A percentile compares a stretch with the other conserved stretches of the same genome.
Conservation (phyloP, 92 coral and sea anemone genomes). For the Palythoa grandiflora region DNA sequence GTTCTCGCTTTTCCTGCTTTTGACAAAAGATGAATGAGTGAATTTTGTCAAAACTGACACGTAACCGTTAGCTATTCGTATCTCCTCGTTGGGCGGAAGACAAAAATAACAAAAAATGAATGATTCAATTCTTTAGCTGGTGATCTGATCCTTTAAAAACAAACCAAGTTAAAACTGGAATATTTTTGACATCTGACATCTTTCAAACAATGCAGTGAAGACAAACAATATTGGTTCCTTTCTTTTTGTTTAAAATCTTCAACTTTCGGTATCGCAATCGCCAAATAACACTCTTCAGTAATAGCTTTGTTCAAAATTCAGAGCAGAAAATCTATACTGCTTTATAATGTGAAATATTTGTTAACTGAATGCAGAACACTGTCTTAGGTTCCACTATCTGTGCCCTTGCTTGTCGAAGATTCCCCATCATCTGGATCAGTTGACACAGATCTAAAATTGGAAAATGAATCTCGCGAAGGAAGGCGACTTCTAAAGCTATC, state of each 20-base stretch:
- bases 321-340: background rate
- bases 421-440: background rate
- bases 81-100: background rate
- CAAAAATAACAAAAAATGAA: background rate
- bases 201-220: background rate
- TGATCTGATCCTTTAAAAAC: constrained; percentile 48
- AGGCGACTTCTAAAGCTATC: constrained; percentile 28
- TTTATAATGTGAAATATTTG: background rate
- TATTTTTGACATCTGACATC: background rate
- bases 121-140: constrained; percentile 24
- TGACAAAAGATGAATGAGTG: background rate
- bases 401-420: constrained; percentile 2
- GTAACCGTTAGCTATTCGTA: background rate
- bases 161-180: constrained; percentile 4
- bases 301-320: background rate
- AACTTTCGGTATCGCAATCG: background rate
- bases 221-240: background rate
- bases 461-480: constrained; percentile 36
- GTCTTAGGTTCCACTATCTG: background rate
- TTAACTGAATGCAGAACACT: background rate
- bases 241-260: background rate
- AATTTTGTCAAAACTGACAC: background rate
- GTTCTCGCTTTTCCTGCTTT: background rate
- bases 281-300: background rate
- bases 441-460: constrained; percentile 37